Percentiles rank a stretch among this genome's conserved stretches.
These are phyloP conservation scores for Pantherophis guttatus DNA, from an alignment of 2,113 vertebrate genomes.

Conservation along the genomic window DNA sequence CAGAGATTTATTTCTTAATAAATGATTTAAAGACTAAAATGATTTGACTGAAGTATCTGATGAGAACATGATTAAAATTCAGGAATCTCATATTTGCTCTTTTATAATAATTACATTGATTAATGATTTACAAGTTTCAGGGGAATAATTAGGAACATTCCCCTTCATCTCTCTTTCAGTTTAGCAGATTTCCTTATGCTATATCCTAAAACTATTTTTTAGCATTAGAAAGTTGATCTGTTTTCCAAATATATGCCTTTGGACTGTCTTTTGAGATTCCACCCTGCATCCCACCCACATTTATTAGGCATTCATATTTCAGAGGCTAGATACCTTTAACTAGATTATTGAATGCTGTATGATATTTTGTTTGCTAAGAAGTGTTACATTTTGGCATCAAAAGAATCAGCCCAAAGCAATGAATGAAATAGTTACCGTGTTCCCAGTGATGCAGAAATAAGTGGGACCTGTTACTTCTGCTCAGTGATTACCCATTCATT, in stretches of 20 bases:
- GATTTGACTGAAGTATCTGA: slow-evolving; percentile 16
- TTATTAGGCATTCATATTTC: neutral
- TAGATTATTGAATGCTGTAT: slow-evolving; percentile 11
- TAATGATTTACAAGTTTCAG: slow-evolving; percentile 21
- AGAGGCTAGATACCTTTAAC: neutral
- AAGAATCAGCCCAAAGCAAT: slow-evolving; percentile 24
- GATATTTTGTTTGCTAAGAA: neutral
- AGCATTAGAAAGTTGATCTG: neutral
- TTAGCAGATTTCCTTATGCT: neutral
- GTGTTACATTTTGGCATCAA: neutral
- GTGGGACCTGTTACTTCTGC: neutral
- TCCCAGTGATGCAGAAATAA: neutral
- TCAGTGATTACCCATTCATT: neutral
- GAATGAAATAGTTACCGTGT: slow-evolving; percentile 4
- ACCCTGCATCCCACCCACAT: rapidly evolving
- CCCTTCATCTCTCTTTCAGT: neutral
- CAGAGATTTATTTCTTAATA: slow-evolving; percentile 8
- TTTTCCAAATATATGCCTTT: neutral
- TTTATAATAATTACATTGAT: slow-evolving; percentile 4
- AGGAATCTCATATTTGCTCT: neutral
- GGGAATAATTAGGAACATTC: neutral
- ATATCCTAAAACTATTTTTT: neutral
- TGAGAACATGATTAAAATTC: slow-evolving; percentile 32
- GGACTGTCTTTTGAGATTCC: neutral
- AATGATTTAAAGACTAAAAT: slow-evolving; percentile 17